Base-by-base conservation (phyloP, 2,113 vertebrate genomes). In the Camelus dromedarius region DNA sequence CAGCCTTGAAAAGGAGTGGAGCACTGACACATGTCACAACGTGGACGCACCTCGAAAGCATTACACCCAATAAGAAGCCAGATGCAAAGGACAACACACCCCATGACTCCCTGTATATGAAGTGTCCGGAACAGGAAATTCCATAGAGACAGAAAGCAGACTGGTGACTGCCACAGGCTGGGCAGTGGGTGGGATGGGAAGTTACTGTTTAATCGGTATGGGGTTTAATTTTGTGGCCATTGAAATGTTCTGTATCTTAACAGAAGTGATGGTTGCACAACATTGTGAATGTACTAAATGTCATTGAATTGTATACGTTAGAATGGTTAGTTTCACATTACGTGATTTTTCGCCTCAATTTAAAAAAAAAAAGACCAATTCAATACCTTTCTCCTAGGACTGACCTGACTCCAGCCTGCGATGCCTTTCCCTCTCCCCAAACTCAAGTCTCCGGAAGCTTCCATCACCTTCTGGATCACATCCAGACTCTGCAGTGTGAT, bases 21-120 rank as follows among this genome's bases (percentile, higher is more conserved):
- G n/a, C 8, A 6, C 52, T n/a, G 46, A 56, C 16, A 11, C 5
- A 0, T 0, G 28, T 48, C 20, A 8, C 38, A 8, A 4, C 0
- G 0, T 3, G 54, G n/a, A 52, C 0, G 3, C 0, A 0, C 42
- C 50, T 5, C 0, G 1, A 32, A 73, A 69, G 11, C 24, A 28
- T 2, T 16, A 32, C 5, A 0, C 52, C 5, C 19, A 6, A 12
- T 19, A 15, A 62, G 73, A 70, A 22, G 60, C 69, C 67, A 35
- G 42, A 48, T 20, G 26, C 77, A 16, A 12, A 15, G 26, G 38
- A 28, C 14, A 60, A 10, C 12, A 1, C 6, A 20, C 1, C 20
- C 0, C 2, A 58, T 0, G 42, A 56, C 3, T 3, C 6, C 52
- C 7, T 1, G 8, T 5, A 30, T 1, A 30, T 0, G 10, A 26